phyloP scores from a whole-genome alignment of 2,113 vertebrate genomes.

The Columbina picui region DNA sequence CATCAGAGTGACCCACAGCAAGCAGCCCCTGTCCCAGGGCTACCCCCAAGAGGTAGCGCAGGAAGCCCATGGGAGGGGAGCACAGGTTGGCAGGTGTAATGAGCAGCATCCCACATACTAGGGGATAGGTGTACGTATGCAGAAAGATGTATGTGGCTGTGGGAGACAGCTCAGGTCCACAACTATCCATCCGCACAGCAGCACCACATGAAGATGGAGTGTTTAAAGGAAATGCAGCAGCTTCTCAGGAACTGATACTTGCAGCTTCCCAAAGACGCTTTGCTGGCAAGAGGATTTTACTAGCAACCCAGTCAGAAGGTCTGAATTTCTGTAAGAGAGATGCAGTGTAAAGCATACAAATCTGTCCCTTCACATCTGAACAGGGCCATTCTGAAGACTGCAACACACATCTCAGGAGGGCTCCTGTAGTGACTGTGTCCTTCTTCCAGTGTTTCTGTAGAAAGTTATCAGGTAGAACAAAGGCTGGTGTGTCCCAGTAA shows the following conservation, averaged over 20 bases:
- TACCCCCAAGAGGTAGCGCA: not conserved
- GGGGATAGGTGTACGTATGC: fast-evolving
- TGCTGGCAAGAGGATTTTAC: not conserved
- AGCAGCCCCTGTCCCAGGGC: not conserved
- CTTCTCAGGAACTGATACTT: not conserved
- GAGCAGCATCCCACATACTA: not conserved
- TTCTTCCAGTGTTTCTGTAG: not conserved
- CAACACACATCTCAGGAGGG: not conserved
- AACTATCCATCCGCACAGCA: not conserved
- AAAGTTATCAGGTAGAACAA: not conserved
- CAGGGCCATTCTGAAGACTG: not conserved
- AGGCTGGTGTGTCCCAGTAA: not conserved
- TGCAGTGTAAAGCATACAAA: not conserved
- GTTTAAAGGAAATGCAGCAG: not conserved
- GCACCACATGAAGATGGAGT: not conserved
- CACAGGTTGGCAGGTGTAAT: not conserved
- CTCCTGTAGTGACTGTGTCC: not conserved
- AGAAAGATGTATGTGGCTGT: not conserved
- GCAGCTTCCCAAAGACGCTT: not conserved
- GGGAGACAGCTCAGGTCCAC: not conserved
- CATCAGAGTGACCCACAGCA: not conserved
- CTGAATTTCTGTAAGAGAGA: not conserved
- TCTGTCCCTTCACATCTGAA: not conserved
- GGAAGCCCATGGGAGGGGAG: not conserved
- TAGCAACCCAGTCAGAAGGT: not conserved